Base-by-base conservation (phyloP, 2,113 vertebrate genomes). In the Pungitius pungitius region DNA sequence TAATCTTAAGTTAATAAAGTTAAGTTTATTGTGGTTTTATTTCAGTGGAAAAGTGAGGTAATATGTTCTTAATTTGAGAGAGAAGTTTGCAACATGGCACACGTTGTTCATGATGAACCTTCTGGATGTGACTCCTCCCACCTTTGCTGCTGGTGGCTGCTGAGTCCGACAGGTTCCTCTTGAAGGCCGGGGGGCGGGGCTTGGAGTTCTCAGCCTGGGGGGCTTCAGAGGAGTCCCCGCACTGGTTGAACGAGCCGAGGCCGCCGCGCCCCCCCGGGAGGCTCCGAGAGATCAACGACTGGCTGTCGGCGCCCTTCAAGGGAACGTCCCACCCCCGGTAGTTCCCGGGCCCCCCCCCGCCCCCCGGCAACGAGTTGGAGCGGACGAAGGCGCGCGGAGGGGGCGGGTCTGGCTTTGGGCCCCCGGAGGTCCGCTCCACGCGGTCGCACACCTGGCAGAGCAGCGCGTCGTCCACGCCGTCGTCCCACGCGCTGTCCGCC, bases 381-480 rank as follows among this genome's bases (percentile, higher is more conserved):
- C 84, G 82, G 2, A 75, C 55, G 49, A 88, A 89, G 5, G 74
- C 9, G 22, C 85, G 30, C 2, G 33, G 5, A 1, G 33, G 33
- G 33, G 33, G 33, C 33, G 5, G 33, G 33, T 7, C 33, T 1
- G 33, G 33, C 33, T 35, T 6, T 6, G 33, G 33, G 5, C 51
- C 73, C 70, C 91, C 92, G 61, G 93, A 95, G 80, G 92, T 90
- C 85, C 87, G 95, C 92, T 99, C 97, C 74, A 97, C 78, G 35
- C 93, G 93, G 87, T 97, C 96, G 88, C 97, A 98, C 12, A 93
- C 94, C 89, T 96, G 94, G 90, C 94, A 97, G 8, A 99, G 86
- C 78, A 98, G 88, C 39, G 94, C 93, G 55, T 97, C 96, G 8
- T 97, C 96, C 6, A 94, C 94, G 30, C 72, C 72, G 7, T 93